Percentiles rank a stretch among this genome's conserved stretches.
Evolutionary conservation across 2,888 invertebrate species (phyloP).

Genomic region (Cantharis rufa): DNA sequence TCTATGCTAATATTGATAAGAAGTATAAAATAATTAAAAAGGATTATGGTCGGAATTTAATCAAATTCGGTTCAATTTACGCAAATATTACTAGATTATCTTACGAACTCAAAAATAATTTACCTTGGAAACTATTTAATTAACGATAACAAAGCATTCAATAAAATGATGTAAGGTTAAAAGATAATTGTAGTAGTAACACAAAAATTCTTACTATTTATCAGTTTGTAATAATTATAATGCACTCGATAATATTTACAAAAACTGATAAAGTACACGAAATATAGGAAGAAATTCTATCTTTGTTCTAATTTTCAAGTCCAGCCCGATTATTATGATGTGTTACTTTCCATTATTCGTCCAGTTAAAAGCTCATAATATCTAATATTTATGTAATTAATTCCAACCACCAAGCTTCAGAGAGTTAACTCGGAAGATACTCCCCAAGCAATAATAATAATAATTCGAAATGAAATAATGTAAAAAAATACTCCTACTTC

Average conservation of each 20-base stretch:
- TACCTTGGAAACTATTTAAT: background rate
- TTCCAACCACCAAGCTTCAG: no score
- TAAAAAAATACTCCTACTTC: no score
- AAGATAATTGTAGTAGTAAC: background rate
- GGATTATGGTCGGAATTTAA: background rate
- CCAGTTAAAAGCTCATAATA: no score
- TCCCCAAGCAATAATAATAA: no score
- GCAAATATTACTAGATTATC: background rate
- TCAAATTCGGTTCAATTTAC: background rate
- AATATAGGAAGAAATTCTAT: background rate
- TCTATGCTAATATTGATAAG: background rate
- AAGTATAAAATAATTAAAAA: background rate
- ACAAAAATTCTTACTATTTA: background rate
- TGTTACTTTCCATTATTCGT: no score
- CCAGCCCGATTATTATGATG: background rate
- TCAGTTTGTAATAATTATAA: background rate
- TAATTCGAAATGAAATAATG: no score
- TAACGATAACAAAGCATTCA: background rate
- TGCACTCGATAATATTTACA: background rate
- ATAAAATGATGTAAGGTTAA: background rate
- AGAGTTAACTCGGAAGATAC: no score
- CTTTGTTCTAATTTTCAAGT: background rate
- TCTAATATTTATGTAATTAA: no score
- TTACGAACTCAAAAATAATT: background rate
- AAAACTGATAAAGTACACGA: background rate